A percentile compares a stretch with the other conserved stretches of the same genome.
Conservation (phyloP, 2,888 invertebrate species). For the Auanema freiburgensis region DNA sequence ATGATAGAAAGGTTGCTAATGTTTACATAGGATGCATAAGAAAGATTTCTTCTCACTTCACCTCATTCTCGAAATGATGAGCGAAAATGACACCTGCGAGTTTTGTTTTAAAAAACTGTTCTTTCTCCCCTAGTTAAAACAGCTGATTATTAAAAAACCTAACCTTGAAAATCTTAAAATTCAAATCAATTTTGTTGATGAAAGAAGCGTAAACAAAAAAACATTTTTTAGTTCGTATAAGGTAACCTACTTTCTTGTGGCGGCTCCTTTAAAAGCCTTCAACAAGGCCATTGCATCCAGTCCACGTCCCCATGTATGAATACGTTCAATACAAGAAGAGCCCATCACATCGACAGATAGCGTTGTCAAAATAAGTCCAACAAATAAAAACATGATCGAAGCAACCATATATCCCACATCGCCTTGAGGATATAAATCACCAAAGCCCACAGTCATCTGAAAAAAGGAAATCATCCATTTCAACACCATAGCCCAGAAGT, state of each 20-base stretch:
- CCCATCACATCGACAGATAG: constrained; percentile 52
- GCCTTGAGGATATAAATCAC: constrained; percentile 55
- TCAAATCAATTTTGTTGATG: too few species aligned
- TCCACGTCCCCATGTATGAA: constrained; percentile 50
- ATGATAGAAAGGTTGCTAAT: too few species aligned
- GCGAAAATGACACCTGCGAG: too few species aligned
- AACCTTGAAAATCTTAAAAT: too few species aligned
- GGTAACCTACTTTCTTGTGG: constrained; percentile 10
- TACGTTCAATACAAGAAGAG: constrained; percentile 48
- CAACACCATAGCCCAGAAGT: too few species aligned
- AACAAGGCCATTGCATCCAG: constrained; percentile 38
- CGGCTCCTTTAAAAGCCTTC: constrained; percentile 28
- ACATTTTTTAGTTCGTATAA: neutral
- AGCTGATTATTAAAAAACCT: too few species aligned
- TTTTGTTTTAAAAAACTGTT: too few species aligned
- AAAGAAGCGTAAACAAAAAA: too few species aligned
- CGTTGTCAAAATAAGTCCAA: constrained; percentile 53
- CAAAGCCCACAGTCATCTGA: constrained; percentile 62
- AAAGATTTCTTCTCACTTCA: too few species aligned
- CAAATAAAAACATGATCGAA: constrained; percentile 61
- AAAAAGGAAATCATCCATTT: constrained; percentile 6
- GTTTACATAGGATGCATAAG: too few species aligned
- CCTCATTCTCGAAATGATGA: too few species aligned
- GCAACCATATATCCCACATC: constrained; percentile 45
- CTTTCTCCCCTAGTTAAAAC: too few species aligned